Percentiles rank a stretch among this genome's conserved stretches.
These are phyloP conservation scores for Nyctibius bracteatus DNA, from an alignment of 2,113 vertebrate genomes.

Conservation along the genomic window DNA sequence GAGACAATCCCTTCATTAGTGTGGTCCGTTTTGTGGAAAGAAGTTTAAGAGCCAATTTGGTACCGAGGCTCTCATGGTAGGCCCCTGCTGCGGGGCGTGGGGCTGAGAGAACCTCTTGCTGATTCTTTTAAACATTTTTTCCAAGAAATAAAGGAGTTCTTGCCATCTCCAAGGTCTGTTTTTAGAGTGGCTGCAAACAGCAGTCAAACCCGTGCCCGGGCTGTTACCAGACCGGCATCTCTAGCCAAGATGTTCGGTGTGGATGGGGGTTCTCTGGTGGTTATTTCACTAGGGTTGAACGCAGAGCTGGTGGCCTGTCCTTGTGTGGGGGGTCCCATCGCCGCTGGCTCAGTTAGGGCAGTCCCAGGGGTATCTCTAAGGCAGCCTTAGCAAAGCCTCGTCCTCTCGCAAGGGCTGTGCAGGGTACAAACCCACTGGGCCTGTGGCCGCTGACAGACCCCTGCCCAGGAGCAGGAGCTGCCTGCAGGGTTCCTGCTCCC, in stretches of 20 bases:
- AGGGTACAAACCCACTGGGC: neutral
- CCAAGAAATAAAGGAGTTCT: neutral
- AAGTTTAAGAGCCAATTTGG: neutral
- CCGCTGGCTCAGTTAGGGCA: neutral
- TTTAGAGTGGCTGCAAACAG: neutral
- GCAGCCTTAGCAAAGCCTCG: neutral
- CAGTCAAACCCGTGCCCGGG: neutral
- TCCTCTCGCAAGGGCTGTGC: neutral
- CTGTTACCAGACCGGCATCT: neutral
- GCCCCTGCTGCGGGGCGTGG: neutral
- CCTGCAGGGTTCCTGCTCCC: neutral
- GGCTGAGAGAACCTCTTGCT: neutral
- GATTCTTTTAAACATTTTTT: neutral
- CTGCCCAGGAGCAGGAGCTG: neutral
- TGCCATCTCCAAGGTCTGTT: neutral
- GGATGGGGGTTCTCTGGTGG: neutral
- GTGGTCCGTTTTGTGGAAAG: neutral
- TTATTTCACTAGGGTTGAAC: neutral
- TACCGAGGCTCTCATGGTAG: neutral
- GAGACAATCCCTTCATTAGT: neutral
- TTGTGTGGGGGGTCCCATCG: neutral
- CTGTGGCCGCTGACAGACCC: neutral
- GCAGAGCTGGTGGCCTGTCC: neutral
- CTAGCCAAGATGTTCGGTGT: neutral
- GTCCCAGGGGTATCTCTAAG: neutral